Conservation (phyloP, 1,140 invertebrate species). For the Bombyx mori region ASM3026992v2 NC_085116.1:11219501-11220000, state of each 20-base stretch:
- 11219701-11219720: constrained; percentile 65
- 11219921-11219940: constrained; percentile 53
- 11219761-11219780: constrained; percentile 29
- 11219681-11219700: constrained; percentile 65
- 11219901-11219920: constrained; percentile 46
- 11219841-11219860: constrained; percentile 28
- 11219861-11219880: constrained; percentile 33
- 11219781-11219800: constrained; percentile 32
- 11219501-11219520: constrained; percentile 64
- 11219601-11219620: constrained; percentile 67
- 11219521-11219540: constrained; percentile 54
- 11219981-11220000: background rate
- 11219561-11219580: constrained; percentile 70
- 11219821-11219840: constrained; percentile 17
- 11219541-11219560: constrained; percentile 69
- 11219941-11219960: constrained; percentile 41
- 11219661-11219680: constrained; percentile 53
- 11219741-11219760: constrained; percentile 26
- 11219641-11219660: constrained; percentile 66
- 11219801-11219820: constrained; percentile 28
- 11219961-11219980: constrained; percentile 39
- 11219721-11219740: constrained; percentile 28
- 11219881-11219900: constrained; percentile 48
- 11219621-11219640: constrained; percentile 61
- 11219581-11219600: constrained; percentile 64